phyloP scores from a whole-genome alignment of 1,140 invertebrate species.

The Agrypnia vestita region DNA sequence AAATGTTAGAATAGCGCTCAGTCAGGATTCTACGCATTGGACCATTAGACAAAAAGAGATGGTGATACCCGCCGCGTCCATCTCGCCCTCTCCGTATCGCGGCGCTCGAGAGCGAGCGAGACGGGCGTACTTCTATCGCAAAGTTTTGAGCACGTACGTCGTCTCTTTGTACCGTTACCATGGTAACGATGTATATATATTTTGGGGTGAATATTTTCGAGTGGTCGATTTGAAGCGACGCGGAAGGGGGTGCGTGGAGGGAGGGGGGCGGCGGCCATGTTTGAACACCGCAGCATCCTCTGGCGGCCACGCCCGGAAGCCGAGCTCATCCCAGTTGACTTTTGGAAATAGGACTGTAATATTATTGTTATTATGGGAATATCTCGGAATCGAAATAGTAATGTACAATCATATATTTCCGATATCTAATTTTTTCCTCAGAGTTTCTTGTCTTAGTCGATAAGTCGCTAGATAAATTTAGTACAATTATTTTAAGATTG shows the following conservation, averaged over 20 bases:
- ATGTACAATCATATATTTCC: no score
- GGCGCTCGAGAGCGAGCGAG: conserved; percentile 66
- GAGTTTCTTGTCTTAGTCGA: no score
- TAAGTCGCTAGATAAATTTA: no score
- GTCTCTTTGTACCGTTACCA: conserved; percentile 68
- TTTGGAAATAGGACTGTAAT: neutral
- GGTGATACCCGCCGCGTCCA: conserved; percentile 1
- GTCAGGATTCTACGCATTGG: neutral
- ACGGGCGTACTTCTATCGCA: conserved; percentile 63
- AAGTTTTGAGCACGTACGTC: conserved; percentile 60
- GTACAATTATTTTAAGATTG: no score
- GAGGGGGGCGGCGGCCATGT: conserved; percentile 67
- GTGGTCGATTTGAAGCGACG: conserved; percentile 62
- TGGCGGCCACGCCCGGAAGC: conserved; percentile 49
- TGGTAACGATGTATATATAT: conserved; percentile 66
- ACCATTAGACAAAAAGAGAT: conserved; percentile 42
- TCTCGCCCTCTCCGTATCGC: neutral
- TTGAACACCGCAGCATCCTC: conserved; percentile 64
- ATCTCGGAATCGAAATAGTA: no score
- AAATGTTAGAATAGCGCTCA: conserved; percentile 31
- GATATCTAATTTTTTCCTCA: no score
- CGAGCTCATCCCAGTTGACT: conserved; percentile 30
- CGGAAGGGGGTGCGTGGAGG: conserved; percentile 35
- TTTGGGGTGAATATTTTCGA: conserved; percentile 74
- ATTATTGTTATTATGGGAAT: no score